Evolutionary conservation across 1,140 invertebrate species (phyloP).

Genomic region (Temnothorax longispinosus): DNA sequence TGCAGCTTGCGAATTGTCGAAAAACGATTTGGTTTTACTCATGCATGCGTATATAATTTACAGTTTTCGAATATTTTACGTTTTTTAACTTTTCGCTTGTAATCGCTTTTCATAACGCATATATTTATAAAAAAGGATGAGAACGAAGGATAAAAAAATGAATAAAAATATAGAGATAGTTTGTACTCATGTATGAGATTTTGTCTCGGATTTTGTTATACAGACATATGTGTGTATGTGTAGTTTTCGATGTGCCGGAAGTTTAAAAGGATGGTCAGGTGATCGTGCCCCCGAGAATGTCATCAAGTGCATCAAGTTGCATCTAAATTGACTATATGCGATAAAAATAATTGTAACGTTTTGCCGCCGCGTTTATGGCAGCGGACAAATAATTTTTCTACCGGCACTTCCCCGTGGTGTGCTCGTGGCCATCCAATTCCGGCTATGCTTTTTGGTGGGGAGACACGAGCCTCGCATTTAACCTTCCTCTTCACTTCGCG

Average conservation of each 20-base stretch:
- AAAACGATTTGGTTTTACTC: neutral
- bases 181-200: neutral
- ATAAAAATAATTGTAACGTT: slow-evolving; percentile 62
- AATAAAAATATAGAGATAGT: neutral
- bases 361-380: slow-evolving; percentile 40
- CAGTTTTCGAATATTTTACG: neutral
- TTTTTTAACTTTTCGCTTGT: neutral
- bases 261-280: neutral
- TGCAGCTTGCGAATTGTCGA: neutral
- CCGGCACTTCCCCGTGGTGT: slow-evolving; percentile 81
- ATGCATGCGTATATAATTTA: neutral
- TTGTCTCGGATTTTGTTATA: neutral
- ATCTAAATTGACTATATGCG: slow-evolving; percentile 47
- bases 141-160: neutral
- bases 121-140: neutral
- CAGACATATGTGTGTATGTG: too few relatives aligned
- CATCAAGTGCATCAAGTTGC: slow-evolving; percentile 12
- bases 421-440: slow-evolving; percentile 81
- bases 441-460: slow-evolving; percentile 77
- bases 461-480: slow-evolving; percentile 75
- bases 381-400: slow-evolving; percentile 81
- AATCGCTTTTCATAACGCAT: neutral
- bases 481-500: slow-evolving; percentile 71
- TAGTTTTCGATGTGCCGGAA: neutral
- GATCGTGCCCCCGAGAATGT: neutral